phyloP scores from a whole-genome alignment of 2,797 vertebrate species.

The Labroides dimidiatus region DNA sequence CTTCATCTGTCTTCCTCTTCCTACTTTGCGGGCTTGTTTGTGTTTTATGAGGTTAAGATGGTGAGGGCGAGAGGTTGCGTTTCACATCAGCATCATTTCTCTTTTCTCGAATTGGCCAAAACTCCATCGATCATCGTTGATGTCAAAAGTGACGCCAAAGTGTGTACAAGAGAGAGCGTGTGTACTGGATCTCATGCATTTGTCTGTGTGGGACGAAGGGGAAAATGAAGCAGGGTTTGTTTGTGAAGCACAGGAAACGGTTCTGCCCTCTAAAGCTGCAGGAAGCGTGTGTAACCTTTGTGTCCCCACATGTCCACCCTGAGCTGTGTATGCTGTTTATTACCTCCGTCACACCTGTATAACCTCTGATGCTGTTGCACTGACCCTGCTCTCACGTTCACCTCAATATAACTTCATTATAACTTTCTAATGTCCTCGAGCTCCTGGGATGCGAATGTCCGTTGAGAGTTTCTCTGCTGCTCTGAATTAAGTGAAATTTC shows the following conservation, averaged over 20 bases:
- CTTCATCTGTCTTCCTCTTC: slow-evolving; percentile 14
- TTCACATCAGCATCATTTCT: slow-evolving; percentile 30
- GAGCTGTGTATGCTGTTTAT: not conserved
- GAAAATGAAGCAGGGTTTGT: too few relatives aligned
- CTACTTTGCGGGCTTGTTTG: not conserved
- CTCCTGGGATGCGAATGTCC: not conserved
- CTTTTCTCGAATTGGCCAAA: slow-evolving; percentile 11
- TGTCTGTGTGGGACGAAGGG: not conserved
- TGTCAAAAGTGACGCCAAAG: slow-evolving; percentile 31
- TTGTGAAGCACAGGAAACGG: too few relatives aligned
- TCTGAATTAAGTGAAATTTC: not conserved
- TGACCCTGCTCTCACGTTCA: not conserved
- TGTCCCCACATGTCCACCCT: not conserved
- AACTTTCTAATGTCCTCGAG: not conserved
- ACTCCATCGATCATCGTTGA: slow-evolving; percentile 33
- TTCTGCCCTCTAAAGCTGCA: not conserved
- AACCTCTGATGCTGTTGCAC: too few relatives aligned
- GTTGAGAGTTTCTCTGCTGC: too few relatives aligned
- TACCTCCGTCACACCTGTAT: too few relatives aligned
- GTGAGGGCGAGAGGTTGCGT: not conserved
- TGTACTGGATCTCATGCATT: not conserved
- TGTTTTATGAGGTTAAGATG: slow-evolving; percentile 41
- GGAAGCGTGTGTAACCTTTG: not conserved
- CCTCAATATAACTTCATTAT: not conserved
- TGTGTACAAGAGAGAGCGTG: slow-evolving; percentile 4